Conservation (phyloP, 2,888 invertebrate genomes). For the Ophion ellenae region DNA sequence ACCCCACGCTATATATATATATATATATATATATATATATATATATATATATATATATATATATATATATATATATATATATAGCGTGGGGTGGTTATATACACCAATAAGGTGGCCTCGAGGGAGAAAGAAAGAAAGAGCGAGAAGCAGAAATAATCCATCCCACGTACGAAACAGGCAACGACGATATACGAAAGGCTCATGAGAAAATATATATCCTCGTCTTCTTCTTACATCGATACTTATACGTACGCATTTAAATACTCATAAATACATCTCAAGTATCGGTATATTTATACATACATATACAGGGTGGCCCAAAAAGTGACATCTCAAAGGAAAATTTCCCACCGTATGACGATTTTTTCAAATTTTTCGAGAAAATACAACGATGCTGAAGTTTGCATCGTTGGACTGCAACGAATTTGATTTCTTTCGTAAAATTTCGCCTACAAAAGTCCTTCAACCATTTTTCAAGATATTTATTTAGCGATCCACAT, state of each 20-base stretch:
- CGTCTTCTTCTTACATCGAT: conserved; percentile 32
- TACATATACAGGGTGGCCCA: background rate
- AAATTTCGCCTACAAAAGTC: no score
- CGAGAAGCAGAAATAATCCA: conserved; percentile 49
- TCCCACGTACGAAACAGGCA: conserved; percentile 60
- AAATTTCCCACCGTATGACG: no score
- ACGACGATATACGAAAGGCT: conserved; percentile 37
- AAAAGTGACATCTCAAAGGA: no score
- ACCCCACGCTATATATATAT: no score
- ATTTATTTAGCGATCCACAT: no score
- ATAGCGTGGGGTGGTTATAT: conserved; percentile 52
- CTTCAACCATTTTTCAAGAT: no score
- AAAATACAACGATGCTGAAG: no score
- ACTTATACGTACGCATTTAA: conserved; percentile 6
- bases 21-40: no score
- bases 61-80: background rate
- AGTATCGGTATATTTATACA: background rate
- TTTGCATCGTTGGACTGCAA: no score
- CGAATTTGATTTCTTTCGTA: no score
- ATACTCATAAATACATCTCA: background rate
- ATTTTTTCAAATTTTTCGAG: no score
- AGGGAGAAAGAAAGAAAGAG: conserved; percentile 23
- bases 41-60: no score
- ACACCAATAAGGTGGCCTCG: conserved; percentile 40
- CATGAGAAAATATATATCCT: conserved; percentile 44